Evolutionary conservation across 2,888 invertebrate genomes (phyloP).

Genomic region (Cephus pulcher): DNA sequence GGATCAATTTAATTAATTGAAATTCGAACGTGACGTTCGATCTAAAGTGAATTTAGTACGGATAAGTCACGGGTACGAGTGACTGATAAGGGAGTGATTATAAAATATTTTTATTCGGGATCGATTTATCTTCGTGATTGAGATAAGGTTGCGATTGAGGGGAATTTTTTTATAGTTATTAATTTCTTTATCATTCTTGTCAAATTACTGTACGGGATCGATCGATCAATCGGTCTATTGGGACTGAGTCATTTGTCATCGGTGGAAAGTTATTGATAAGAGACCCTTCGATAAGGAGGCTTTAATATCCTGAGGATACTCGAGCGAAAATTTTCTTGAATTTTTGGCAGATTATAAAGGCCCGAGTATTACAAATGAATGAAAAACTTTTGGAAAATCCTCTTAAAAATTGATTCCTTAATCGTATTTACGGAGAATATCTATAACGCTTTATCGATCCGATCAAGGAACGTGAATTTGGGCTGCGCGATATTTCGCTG

Average conservation of each 20-base stretch:
- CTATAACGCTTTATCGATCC: too few species aligned
- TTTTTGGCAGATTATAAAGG: too few species aligned
- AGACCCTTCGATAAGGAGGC: neutral
- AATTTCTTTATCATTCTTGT: neutral
- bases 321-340: too few species aligned
- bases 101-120: neutral
- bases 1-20: neutral
- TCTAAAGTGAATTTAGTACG: neutral
- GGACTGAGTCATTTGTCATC: neutral
- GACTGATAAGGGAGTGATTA: neutral
- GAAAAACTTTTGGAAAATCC: too few species aligned
- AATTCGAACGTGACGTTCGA: neutral
- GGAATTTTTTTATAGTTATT: neutral
- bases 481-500: too few species aligned
- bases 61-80: neutral
- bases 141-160: neutral
- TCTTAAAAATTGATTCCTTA: too few species aligned
- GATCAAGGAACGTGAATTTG: too few species aligned
- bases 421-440: too few species aligned
- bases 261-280: neutral
- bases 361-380: too few species aligned
- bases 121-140: neutral
- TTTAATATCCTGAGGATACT: neutral
- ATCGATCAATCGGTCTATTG: neutral
- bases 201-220: too few species aligned